A percentile compares a stretch with the other conserved stretches of the same genome.
Conservation (phyloP, 2,113 vertebrate species). For the Ailurus styani region DNA sequence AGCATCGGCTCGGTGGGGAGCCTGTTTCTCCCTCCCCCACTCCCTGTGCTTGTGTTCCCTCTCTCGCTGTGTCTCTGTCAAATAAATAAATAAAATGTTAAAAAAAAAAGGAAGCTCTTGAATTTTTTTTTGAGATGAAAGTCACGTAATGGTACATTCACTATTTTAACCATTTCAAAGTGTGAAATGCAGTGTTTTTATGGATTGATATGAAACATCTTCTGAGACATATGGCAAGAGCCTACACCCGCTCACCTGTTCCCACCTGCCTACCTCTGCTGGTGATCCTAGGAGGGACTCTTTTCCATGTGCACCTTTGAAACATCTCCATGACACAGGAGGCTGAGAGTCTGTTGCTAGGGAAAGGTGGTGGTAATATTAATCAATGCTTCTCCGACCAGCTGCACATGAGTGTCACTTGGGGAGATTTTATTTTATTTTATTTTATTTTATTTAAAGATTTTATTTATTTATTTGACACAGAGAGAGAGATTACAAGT, state of each 20-base stretch:
- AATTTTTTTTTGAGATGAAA: neutral
- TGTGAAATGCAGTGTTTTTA: neutral
- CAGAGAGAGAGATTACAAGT: no score
- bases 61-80: no score
- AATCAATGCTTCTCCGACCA: neutral
- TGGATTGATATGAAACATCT: neutral
- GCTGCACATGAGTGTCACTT: neutral
- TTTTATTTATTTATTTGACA: no score
- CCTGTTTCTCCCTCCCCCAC: no score
- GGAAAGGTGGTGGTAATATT: neutral
- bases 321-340: neutral
- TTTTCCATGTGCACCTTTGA: neutral
- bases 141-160: neutral
- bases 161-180: slow-evolving; percentile 3
- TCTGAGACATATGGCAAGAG: neutral
- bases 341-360: neutral
- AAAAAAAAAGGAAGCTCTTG: neutral
- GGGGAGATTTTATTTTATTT: neutral
- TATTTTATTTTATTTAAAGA: no score
- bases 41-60: no score
- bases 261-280: neutral
- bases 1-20: no score
- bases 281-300: neutral
- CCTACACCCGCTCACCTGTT: neutral
- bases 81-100: neutral